Base-by-base conservation (phyloP, 2,797 vertebrate genomes). In the Labeo calbasu region DNA sequence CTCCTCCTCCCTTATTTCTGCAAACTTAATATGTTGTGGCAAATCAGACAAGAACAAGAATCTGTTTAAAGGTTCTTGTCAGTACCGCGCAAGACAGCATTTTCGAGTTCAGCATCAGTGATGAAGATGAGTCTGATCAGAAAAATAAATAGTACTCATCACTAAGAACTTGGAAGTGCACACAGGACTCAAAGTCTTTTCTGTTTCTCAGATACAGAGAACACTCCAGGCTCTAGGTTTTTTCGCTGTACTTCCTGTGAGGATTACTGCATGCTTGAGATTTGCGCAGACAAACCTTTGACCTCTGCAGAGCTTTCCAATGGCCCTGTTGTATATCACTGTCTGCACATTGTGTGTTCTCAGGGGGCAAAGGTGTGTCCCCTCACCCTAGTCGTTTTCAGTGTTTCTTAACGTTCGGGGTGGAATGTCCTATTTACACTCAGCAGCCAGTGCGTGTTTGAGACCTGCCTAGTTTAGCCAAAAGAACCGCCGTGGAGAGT, bases 31-130 rank as follows among this genome's bases (percentile, higher is more conserved):
- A 85, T 86, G 70, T 88, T 85, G 84, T 53, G 85, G 84, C 84
- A 79, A 89, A 90, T 88, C 55, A 87, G 87, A 84, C 86, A 83
- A 88, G 89, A 86, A 85, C 88, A 85, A 86, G 76, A 86, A 88
- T 79, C 83, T 84, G 84, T 89, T 91, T 86, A 88, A 89, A 90
- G 85, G 86, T 86, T 89, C 84, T 85, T 81, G 83, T 92, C 85
- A 86, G 91, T 92, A 89, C 88, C 86, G 89, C 83, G 88, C 84
- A 84, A 86, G 50, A 88, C 77, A 84, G 89, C 84, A 90, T 40
- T 87, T 86, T 82, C 80, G 90, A 89, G 81, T 79, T 88, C 86
- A 75, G 88, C 59, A 88, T 86, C 89, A 89, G 81, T 89, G 89
- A 87, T 89, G 89, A 90, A 90, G 89, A 90, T 23, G n/a, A 9